Conservation (phyloP, 1,140 invertebrate genomes). For the Bombus soroeensis region DNA sequence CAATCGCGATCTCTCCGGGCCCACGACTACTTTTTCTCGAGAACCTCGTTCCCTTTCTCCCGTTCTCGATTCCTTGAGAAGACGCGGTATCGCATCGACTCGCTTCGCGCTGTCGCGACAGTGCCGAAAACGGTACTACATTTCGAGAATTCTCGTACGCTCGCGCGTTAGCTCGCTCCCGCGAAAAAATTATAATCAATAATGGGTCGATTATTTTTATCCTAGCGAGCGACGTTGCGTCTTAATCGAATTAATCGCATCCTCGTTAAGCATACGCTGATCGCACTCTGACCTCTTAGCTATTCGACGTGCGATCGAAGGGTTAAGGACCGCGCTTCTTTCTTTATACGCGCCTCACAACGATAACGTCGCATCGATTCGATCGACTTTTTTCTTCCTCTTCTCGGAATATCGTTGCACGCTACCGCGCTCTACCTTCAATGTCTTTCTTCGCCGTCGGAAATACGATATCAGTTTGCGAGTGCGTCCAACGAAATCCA, state of each 20-base stretch:
- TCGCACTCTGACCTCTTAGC: not conserved
- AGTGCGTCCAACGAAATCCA: not conserved
- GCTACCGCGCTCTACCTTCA: no score
- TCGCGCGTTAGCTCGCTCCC: not conserved
- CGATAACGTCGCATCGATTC: not conserved
- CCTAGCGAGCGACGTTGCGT: not conserved
- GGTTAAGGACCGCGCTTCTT: not conserved
- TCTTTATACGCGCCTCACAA: not conserved
- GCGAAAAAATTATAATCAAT: not conserved
- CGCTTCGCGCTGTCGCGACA: no score
- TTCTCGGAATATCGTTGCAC: not conserved
- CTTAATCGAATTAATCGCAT: slow-evolving; percentile 38
- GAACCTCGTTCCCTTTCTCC: no score
- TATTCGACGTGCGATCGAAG: not conserved
- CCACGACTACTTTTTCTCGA: no score
- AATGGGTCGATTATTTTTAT: slow-evolving; percentile 23
- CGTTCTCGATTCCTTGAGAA: no score
- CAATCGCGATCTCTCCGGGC: not conserved
- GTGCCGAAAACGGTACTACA: no score
- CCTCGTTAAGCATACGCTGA: not conserved
- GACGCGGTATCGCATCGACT: no score
- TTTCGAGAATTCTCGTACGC: no score
- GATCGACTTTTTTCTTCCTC: not conserved
- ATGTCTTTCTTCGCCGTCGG: not conserved
- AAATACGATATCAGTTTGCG: not conserved